Percentiles rank a stretch among this genome's conserved stretches.
Conservation (phyloP, 1,140 invertebrate genomes). For the Macrobrachium rosenbergii region DNA sequence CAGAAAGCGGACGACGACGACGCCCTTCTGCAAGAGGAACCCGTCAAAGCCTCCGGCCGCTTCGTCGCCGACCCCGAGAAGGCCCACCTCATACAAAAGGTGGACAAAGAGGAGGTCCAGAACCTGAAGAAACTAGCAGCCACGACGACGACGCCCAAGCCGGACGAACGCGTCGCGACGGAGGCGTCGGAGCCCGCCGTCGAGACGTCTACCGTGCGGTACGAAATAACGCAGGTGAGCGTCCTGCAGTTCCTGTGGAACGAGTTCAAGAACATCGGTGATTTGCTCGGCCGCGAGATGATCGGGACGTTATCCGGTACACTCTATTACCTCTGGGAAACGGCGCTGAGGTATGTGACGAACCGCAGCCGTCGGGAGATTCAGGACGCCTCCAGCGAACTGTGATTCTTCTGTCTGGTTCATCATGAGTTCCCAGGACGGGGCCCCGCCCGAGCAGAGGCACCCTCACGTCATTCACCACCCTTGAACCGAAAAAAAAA, state of each 20-base stretch:
- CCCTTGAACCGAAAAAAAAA: no score
- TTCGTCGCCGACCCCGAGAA: constrained; percentile 10
- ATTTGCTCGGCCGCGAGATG: not conserved
- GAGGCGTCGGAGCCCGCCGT: not conserved
- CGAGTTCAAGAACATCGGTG: constrained; percentile 1
- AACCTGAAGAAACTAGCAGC: not conserved
- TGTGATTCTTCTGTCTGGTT: no score
- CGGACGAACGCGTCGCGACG: not conserved
- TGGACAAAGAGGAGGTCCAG: not conserved
- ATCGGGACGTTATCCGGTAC: not conserved
- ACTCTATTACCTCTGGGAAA: not conserved
- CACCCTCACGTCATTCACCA: no score
- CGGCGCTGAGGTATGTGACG: no score
- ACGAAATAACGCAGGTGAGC: not conserved
- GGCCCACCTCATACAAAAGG: not conserved
- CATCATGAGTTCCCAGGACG: no score
- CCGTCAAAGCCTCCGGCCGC: not conserved
- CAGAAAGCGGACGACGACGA: no score
- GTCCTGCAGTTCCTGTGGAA: not conserved
- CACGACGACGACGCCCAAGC: not conserved
- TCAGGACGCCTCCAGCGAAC: no score
- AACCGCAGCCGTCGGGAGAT: no score
- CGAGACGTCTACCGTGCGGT: not conserved
- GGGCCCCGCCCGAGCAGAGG: no score
- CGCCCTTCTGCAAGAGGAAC: not conserved